phyloP scores from a whole-genome alignment of 1,140 invertebrate genomes.

The Parasteatoda tepidariorum region DNA sequence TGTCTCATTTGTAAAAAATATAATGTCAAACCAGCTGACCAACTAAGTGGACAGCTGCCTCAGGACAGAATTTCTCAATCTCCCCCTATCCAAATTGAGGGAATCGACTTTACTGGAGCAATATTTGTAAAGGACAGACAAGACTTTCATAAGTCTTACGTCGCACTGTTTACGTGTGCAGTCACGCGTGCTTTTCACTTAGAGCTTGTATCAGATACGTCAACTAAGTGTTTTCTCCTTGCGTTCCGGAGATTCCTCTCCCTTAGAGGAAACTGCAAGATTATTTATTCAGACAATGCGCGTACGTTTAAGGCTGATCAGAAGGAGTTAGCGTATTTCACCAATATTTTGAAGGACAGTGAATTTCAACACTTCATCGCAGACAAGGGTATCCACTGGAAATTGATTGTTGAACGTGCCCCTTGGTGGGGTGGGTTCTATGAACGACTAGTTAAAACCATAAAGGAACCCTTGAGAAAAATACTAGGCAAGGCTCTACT shows the following conservation, averaged over 20 bases:
- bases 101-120: neutral
- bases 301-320: neutral
- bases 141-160: no score
- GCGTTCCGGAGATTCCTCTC: neutral
- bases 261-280: neutral
- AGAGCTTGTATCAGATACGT: neutral
- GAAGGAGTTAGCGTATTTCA: neutral
- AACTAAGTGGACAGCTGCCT: no score
- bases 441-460: neutral
- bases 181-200: neutral
- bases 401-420: neutral
- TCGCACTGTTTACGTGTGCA: neutral
- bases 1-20: no score
- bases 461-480: conserved; percentile 6
- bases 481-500: neutral
- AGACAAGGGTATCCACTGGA: neutral
- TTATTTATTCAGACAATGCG: conserved; percentile 13
- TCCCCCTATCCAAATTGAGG: neutral
- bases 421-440: conserved; percentile 32
- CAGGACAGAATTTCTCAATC: no score
- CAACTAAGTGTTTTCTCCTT: neutral
- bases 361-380: neutral
- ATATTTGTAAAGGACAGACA: no score
- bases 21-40: no score
- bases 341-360: neutral